Evolutionary conservation across 2,113 vertebrate genomes (phyloP).

Genomic region (Pluvialis apricaria): DNA sequence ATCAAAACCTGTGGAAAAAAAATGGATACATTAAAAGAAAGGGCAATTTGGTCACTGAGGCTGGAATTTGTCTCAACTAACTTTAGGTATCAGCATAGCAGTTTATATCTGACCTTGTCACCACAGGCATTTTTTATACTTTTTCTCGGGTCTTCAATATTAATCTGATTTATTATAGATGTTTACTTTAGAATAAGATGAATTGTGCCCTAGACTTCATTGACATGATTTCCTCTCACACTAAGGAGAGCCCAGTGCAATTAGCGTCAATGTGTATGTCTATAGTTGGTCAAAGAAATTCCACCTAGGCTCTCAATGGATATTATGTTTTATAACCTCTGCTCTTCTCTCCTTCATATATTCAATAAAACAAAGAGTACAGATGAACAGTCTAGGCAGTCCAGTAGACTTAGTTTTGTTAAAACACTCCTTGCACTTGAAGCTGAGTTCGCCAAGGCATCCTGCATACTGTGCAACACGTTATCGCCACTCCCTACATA

Average conservation of each 20-base stretch:
- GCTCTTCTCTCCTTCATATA: background rate
- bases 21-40: background rate
- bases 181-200: background rate
- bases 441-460: background rate
- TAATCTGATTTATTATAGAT: background rate
- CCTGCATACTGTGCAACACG: background rate
- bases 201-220: background rate
- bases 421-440: background rate
- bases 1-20: background rate
- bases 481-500: background rate
- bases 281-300: background rate
- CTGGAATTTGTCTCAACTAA: background rate
- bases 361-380: background rate
- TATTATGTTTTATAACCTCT: background rate
- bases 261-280: background rate
- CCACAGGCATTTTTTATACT: background rate
- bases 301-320: background rate
- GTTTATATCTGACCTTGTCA: background rate
- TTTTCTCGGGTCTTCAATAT: background rate
- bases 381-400: background rate
- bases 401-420: background rate
- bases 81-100: background rate
- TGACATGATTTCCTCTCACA: background rate
- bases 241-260: background rate
- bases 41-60: background rate